Evolutionary conservation across 2,888 invertebrate species (phyloP).

Genomic region (Achlya flavicornis): DNA sequence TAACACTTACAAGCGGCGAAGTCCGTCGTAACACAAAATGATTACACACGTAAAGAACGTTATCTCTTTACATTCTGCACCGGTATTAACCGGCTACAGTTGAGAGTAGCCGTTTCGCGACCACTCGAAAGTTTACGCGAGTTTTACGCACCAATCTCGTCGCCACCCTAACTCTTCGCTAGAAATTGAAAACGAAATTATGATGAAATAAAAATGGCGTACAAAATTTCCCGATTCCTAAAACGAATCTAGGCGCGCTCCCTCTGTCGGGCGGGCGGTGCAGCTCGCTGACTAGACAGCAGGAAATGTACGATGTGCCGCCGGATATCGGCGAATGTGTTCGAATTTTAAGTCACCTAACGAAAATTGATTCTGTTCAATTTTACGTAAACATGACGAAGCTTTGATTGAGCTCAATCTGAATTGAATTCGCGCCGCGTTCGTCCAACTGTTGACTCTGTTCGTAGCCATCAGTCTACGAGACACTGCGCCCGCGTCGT

Average conservation of each 20-base stretch:
- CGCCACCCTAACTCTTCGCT: slow-evolving; percentile 51
- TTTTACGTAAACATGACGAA: slow-evolving; percentile 59
- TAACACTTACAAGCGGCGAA: slow-evolving; percentile 69
- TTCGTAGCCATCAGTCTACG: slow-evolving; percentile 31
- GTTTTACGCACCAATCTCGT: slow-evolving; percentile 79
- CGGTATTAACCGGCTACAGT: slow-evolving; percentile 76
- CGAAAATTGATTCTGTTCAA: slow-evolving; percentile 63
- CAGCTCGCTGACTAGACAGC: slow-evolving; percentile 50
- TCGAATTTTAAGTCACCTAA: slow-evolving; percentile 64
- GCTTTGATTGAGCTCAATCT: slow-evolving; percentile 58
- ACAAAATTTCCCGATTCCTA: slow-evolving; percentile 36
- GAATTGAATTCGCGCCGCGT: slow-evolving; percentile 36
- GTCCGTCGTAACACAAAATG: slow-evolving; percentile 76
- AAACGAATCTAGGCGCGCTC: slow-evolving; percentile 28
- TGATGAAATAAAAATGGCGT: slow-evolving; percentile 72
- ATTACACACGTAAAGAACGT: slow-evolving; percentile 80
- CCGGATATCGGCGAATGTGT: slow-evolving; percentile 68
- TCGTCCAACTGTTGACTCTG: slow-evolving; percentile 38
- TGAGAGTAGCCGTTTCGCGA: slow-evolving; percentile 70
- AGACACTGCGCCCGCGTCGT: slow-evolving; percentile 22
- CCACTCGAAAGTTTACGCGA: slow-evolving; percentile 78
- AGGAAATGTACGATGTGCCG: slow-evolving; percentile 62
- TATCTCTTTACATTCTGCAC: slow-evolving; percentile 78
- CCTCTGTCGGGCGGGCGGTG: slow-evolving; percentile 22
- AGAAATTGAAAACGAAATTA: slow-evolving; percentile 81